Conservation (phyloP, 2,888 invertebrate species). For the Pseudococcus viburni region DNA sequence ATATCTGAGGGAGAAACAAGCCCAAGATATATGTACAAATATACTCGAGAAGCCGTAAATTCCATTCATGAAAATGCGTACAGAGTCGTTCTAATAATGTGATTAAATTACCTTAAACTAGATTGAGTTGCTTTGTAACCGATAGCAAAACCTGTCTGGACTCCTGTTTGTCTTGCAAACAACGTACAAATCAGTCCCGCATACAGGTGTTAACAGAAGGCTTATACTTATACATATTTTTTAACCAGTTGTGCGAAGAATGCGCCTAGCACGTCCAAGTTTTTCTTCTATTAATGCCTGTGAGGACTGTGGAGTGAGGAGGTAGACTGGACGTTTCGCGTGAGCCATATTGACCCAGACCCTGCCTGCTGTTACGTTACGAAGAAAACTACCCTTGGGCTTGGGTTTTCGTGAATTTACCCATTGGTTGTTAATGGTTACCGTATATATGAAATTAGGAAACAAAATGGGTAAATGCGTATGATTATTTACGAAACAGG, state of each 20-base stretch:
- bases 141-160: slow-evolving; percentile 51
- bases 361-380: background rate
- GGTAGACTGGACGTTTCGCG: background rate
- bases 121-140: slow-evolving; percentile 52
- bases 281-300: background rate
- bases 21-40: background rate
- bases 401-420: background rate
- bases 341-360: background rate
- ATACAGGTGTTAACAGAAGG: slow-evolving; percentile 51
- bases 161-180: slow-evolving; percentile 44
- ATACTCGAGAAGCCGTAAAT: slow-evolving; percentile 16
- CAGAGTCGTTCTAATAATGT: slow-evolving; percentile 18
- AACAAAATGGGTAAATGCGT: slow-evolving; percentile 47
- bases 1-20: background rate
- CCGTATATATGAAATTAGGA: slow-evolving; percentile 40
- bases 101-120: slow-evolving; percentile 47
- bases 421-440: slow-evolving; percentile 50
- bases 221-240: background rate
- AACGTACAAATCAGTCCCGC: slow-evolving; percentile 45
- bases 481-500: slow-evolving; percentile 46
- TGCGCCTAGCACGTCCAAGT: background rate
- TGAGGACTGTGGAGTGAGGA: no score
- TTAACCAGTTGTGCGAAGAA: background rate
- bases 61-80: slow-evolving; percentile 42
- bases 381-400: background rate